phyloP scores from a whole-genome alignment of 2,113 vertebrate species.

The Tautogolabrus adspersus region DNA sequence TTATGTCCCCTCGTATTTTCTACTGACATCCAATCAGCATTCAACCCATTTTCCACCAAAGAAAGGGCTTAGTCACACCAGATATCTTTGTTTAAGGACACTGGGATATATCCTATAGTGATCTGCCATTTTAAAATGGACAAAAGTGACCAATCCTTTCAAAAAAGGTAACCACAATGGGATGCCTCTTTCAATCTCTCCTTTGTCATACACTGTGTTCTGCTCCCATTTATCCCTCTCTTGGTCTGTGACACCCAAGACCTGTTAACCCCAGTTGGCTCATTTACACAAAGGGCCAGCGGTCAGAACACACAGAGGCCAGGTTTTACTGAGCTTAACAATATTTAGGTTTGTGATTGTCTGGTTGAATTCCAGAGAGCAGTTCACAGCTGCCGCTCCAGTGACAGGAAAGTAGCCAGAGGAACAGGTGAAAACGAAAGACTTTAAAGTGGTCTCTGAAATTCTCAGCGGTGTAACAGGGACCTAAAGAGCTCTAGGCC shows the following conservation, averaged over 20 bases:
- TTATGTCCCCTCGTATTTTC: constrained; percentile 50
- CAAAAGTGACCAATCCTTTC: constrained; percentile 74
- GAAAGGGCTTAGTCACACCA: constrained; percentile 55
- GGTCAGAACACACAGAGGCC: constrained; percentile 25
- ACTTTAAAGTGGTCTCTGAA: constrained; percentile 52
- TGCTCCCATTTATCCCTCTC: constrained; percentile 61
- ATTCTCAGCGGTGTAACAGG: constrained; percentile 35
- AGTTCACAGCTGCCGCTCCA: constrained; percentile 64
- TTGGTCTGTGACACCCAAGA: constrained; percentile 69
- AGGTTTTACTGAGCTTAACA: constrained; percentile 61
- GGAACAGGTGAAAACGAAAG: constrained; percentile 40
- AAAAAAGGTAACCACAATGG: constrained; percentile 62
- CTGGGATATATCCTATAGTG: constrained; percentile 64
- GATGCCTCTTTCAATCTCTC: constrained; percentile 52
- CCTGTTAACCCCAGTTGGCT: constrained; percentile 68
- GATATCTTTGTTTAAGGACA: constrained; percentile 66
- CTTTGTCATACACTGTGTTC: constrained; percentile 67
- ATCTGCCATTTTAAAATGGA: constrained; percentile 69
- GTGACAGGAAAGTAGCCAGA: constrained; percentile 7
- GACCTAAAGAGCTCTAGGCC: constrained; percentile 53
- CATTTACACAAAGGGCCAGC: constrained; percentile 59
- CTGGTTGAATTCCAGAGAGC: constrained; percentile 61
- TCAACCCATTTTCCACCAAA: constrained; percentile 54
- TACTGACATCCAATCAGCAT: constrained; percentile 62
- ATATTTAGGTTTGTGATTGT: constrained; percentile 66